phyloP scores from a whole-genome alignment of 2,888 invertebrate species.

The Steromphala cineraria region DNA sequence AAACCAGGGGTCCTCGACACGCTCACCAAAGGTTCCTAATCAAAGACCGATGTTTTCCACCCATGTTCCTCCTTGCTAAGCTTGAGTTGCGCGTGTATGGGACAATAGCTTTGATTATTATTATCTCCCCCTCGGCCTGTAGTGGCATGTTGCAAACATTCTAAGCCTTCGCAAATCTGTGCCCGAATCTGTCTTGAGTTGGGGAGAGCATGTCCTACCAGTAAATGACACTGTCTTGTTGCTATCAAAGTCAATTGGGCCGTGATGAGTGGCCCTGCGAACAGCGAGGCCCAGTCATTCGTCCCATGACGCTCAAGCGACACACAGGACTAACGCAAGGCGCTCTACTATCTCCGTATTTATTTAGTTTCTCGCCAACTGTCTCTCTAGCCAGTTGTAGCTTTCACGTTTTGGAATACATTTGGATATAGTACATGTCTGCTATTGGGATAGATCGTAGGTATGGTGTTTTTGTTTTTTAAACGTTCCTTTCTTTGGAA shows the following conservation, averaged over 20 bases:
- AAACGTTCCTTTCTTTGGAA: too few species aligned
- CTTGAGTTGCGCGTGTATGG: constrained; percentile 23
- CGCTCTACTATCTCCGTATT: not conserved
- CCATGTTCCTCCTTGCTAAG: constrained; percentile 21
- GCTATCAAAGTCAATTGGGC: constrained; percentile 27
- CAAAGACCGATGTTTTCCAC: constrained; percentile 8
- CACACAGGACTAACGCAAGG: not conserved
- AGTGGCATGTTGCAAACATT: constrained; percentile 35
- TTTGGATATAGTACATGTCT: not conserved
- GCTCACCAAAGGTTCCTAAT: constrained; percentile 19
- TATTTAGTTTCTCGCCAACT: not conserved
- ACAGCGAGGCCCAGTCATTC: not conserved
- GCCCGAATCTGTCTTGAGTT: constrained; percentile 11
- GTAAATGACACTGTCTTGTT: constrained; percentile 30
- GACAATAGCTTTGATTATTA: constrained; percentile 30
- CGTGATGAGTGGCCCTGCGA: not conserved
- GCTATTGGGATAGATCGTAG: not conserved
- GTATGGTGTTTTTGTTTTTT: not conserved
- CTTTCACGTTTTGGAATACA: too few species aligned
- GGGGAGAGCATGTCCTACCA: constrained; percentile 20
- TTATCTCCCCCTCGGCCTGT: constrained; percentile 27
- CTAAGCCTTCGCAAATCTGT: constrained; percentile 30
- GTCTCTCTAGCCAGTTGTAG: not conserved
- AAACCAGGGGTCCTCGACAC: not conserved
- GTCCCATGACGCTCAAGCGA: not conserved